A percentile compares a stretch with the other conserved stretches of the same genome.
phyloP scores from a whole-genome alignment of 2,113 vertebrate genomes.

The Myocastor coypus region DNA sequence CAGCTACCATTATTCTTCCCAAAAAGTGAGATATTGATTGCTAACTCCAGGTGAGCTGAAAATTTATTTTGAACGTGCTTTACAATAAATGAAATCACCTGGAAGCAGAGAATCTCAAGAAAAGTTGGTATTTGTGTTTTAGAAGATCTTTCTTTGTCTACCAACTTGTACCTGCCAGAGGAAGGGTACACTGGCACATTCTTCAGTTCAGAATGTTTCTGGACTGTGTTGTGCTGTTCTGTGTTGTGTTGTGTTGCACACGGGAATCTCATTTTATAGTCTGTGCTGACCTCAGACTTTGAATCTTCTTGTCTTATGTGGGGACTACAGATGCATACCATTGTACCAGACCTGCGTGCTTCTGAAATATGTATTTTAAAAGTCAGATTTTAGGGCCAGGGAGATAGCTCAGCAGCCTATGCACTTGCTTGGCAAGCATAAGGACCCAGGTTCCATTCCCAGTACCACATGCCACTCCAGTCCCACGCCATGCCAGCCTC shows the following conservation, averaged over 20 bases:
- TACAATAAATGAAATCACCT: not conserved
- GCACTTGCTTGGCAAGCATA: too few species aligned
- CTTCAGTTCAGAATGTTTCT: not conserved
- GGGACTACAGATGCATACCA: not conserved
- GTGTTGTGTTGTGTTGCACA: not conserved
- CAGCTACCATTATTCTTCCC: not conserved
- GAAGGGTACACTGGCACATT: not conserved
- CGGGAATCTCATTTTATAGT: not conserved
- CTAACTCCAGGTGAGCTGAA: not conserved
- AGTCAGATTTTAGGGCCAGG: too few species aligned
- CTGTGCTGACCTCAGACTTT: not conserved
- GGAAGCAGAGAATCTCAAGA: not conserved
- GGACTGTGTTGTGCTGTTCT: not conserved
- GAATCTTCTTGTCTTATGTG: not conserved
- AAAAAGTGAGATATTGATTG: not conserved
- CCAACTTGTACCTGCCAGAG: not conserved
- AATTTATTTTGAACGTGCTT: slow-evolving; percentile 45
- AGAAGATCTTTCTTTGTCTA: not conserved
- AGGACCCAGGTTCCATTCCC: too few species aligned
- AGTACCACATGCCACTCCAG: too few species aligned
- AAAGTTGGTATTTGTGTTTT: not conserved
- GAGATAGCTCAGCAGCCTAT: too few species aligned
- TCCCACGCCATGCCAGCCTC: too few species aligned
- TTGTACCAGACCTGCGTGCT: not conserved
- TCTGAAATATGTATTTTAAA: not conserved